These are phyloP conservation scores for Crotalus helleri DNA, from an alignment of 2,113 vertebrate genomes.

Conservation along the genomic window DNA sequence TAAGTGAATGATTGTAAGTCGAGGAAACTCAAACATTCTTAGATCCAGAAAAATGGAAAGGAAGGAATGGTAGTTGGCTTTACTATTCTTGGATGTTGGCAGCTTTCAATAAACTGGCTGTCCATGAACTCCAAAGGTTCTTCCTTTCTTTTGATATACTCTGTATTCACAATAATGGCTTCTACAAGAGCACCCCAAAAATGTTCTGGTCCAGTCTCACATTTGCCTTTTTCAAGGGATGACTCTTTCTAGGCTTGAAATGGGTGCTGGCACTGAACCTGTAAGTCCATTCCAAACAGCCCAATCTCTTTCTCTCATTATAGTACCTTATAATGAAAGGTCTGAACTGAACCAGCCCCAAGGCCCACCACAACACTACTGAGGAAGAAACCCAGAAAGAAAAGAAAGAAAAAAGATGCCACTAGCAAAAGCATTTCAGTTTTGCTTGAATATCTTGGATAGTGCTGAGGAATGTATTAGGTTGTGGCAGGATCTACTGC, in stretches of 20 bases:
- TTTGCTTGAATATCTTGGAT: neutral
- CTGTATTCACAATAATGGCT: neutral
- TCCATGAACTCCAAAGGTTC: neutral
- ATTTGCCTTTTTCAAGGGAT: neutral
- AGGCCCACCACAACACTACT: neutral
- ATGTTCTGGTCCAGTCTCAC: neutral
- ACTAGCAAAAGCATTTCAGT: neutral
- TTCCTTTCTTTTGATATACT: neutral
- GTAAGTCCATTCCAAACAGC: neutral
- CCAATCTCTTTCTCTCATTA: neutral
- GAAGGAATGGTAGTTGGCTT: neutral
- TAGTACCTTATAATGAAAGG: neutral
- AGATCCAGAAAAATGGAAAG: neutral
- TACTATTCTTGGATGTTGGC: neutral
- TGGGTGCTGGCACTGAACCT: neutral
- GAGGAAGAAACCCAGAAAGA: neutral
- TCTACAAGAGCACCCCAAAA: neutral
- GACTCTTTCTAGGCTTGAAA: neutral
- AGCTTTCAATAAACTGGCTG: neutral
- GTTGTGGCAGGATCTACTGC: neutral
- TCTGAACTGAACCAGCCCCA: neutral
- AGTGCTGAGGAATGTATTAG: neutral
- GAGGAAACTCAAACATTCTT: neutral
- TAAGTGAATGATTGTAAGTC: too few relatives aligned
- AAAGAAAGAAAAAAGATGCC: neutral